These are phyloP conservation scores for Hypsibius dujardini DNA, from an alignment of 1,140 invertebrate species.

Conservation along the genomic window DNA sequence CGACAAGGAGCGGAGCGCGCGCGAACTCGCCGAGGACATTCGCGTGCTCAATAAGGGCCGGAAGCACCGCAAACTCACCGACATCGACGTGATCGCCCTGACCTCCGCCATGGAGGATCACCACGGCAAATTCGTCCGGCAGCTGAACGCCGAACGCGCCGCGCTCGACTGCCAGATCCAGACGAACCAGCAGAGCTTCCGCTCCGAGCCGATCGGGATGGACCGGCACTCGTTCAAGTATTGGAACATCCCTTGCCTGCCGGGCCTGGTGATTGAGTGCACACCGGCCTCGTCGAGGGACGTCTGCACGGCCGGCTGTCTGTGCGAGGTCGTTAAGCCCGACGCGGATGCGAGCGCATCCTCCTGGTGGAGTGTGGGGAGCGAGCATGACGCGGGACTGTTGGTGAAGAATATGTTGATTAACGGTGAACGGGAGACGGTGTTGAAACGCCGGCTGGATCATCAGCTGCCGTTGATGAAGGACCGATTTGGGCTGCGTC, in stretches of 20 bases:
- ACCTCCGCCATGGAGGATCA: not conserved
- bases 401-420: conserved; percentile 5
- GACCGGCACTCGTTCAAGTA: conserved; percentile 10
- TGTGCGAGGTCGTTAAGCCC: not conserved
- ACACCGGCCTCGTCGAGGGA: not conserved
- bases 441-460: not conserved
- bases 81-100: not conserved
- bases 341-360: not conserved
- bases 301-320: not conserved
- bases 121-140: not conserved
- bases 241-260: not conserved
- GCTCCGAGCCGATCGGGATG: not conserved
- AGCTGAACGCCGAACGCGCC: not conserved
- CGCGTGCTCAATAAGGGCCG: not conserved
- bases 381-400: not conserved
- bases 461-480: too few species aligned
- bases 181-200: not conserved
- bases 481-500: too few species aligned
- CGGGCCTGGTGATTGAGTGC: not conserved
- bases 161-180: not conserved
- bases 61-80: not conserved
- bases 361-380: not conserved
- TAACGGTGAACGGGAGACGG: conserved; percentile 8
- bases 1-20: not conserved
- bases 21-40: not conserved